Percentiles rank a stretch among this genome's conserved stretches.
These are phyloP conservation scores for Drosophila maculinotata DNA, from an alignment of 2,888 invertebrate genomes.

Conservation along the genomic window DNA sequence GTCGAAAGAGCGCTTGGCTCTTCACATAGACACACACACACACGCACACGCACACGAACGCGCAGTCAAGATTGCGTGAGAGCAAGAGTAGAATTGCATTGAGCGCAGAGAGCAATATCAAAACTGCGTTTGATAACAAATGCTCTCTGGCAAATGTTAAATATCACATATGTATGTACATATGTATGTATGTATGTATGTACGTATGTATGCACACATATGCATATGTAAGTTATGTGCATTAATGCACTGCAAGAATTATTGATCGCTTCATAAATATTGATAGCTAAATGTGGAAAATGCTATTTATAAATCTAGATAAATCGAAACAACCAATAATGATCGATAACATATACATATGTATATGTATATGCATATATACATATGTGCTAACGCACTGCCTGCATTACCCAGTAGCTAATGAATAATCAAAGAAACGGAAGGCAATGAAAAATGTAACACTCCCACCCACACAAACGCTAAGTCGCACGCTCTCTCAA, in stretches of 20 bases:
- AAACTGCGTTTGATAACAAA: conserved; percentile 2
- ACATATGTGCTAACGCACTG: too few species aligned
- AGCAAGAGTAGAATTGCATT: conserved; percentile 1
- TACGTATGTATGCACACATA: not conserved
- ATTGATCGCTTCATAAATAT: too few species aligned
- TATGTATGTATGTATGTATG: not conserved
- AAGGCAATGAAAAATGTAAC: conserved; percentile 1
- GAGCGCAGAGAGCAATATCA: not conserved
- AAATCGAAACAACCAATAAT: too few species aligned
- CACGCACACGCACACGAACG: not conserved
- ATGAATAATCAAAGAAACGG: not conserved
- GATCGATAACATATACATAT: too few species aligned
- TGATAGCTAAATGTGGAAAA: too few species aligned
- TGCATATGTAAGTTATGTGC: too few species aligned
- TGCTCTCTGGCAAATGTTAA: not conserved
- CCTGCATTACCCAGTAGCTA: not conserved
- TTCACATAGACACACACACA: conserved; percentile 1
- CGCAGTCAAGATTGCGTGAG: not conserved
- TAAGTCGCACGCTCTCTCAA: too few species aligned
- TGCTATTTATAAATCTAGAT: too few species aligned
- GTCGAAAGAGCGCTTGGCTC: not conserved
- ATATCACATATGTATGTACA: not conserved
- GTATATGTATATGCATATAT: too few species aligned
- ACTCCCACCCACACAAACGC: conserved; percentile 4
- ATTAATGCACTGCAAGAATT: too few species aligned